Evolutionary conservation across 2,797 vertebrate species (phyloP).

Genomic region (Poeciliopsis turneri): DNA sequence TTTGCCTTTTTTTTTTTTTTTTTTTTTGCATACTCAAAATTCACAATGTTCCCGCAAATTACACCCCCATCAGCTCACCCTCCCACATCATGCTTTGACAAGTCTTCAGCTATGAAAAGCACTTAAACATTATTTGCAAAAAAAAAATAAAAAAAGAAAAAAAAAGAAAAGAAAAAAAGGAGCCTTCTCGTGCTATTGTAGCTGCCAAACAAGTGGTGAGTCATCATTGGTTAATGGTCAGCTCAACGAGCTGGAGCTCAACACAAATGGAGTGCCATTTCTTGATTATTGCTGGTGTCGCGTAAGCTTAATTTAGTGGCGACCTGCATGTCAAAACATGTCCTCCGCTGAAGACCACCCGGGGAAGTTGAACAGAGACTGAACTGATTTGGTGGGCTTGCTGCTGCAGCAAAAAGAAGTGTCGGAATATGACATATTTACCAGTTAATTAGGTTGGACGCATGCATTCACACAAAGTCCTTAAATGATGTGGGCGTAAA

Average conservation of each 20-base stretch:
- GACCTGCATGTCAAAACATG: slow-evolving; percentile 69
- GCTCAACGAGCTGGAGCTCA: slow-evolving; percentile 58
- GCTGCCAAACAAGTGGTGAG: slow-evolving; percentile 65
- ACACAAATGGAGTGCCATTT: slow-evolving; percentile 67
- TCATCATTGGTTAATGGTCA: slow-evolving; percentile 67
- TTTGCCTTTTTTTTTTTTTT: slow-evolving; percentile 3
- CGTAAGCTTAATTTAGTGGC: slow-evolving; percentile 58
- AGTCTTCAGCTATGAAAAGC: slow-evolving; percentile 69
- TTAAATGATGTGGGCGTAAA: slow-evolving; percentile 27
- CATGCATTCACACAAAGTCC: not conserved
- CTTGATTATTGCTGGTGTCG: slow-evolving; percentile 65
- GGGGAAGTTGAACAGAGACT: slow-evolving; percentile 35
- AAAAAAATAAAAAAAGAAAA: too few species aligned
- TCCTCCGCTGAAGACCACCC: slow-evolving; percentile 46
- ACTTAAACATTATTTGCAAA: slow-evolving; percentile 67
- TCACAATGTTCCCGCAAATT: slow-evolving; percentile 57
- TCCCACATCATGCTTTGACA: slow-evolving; percentile 68
- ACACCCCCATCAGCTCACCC: slow-evolving; percentile 66
- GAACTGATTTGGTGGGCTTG: slow-evolving; percentile 56
- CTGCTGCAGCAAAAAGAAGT: slow-evolving; percentile 15
- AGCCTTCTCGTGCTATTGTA: slow-evolving; percentile 43
- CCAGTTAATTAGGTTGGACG: slow-evolving; percentile 21
- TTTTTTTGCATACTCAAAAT: slow-evolving; percentile 26
- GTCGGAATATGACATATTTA: slow-evolving; percentile 14
- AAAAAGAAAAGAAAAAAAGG: not conserved